Conservation (phyloP, 2,888 invertebrate species). For the Aleiodes leptofemur region DNA sequence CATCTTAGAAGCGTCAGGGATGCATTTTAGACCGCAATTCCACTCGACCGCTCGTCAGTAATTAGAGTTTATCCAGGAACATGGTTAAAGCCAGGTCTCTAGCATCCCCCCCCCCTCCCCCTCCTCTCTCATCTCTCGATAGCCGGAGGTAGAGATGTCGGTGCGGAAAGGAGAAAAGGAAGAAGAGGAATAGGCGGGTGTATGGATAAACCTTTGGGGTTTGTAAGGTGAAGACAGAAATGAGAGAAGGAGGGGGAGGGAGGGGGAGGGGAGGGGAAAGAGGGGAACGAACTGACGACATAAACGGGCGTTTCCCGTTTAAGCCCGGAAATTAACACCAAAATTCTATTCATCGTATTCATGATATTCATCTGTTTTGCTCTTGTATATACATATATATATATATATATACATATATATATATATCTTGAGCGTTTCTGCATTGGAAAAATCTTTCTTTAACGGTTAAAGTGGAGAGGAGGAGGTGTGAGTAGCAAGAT, state of each 20-base stretch:
- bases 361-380: conserved; percentile 54
- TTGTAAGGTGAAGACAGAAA: background rate
- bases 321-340: conserved; percentile 55
- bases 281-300: conserved; percentile 35
- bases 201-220: conserved; percentile 8
- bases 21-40: conserved; percentile 37
- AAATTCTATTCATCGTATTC: conserved; percentile 56
- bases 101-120: too few species aligned
- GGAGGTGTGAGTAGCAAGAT: too few species aligned
- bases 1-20: conserved; percentile 2
- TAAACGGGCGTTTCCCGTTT: conserved; percentile 45
- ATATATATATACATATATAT: conserved; percentile 21
- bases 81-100: conserved; percentile 3
- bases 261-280: conserved; percentile 1
- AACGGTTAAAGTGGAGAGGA: too few species aligned
- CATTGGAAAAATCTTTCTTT: too few species aligned
- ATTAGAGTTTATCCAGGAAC: conserved; percentile 41
- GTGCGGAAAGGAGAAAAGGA: background rate
- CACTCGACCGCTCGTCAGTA: conserved; percentile 38
- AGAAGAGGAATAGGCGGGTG: conserved; percentile 16
- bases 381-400: conserved; percentile 30
- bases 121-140: background rate
- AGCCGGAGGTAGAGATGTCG: background rate
- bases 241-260: conserved; percentile 16
- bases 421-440: too few species aligned